phyloP scores from a whole-genome alignment of 2,113 vertebrate genomes.

The Psilopsiagon aurifrons region DNA sequence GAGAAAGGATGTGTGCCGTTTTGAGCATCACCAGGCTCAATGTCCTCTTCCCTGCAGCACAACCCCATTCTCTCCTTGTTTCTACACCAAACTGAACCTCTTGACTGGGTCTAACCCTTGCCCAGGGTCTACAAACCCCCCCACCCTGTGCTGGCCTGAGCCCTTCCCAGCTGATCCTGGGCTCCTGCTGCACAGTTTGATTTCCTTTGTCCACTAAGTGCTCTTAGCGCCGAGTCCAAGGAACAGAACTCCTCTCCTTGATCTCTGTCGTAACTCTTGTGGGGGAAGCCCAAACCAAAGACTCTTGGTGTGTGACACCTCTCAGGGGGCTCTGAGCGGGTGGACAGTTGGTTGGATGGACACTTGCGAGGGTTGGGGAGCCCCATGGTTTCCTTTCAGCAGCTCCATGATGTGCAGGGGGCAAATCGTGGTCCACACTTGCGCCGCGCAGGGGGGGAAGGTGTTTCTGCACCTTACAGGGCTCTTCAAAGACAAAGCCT shows the following conservation, averaged over 20 bases:
- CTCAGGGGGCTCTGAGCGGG: neutral
- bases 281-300: slow-evolving; percentile 1
- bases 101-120: neutral
- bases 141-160: neutral
- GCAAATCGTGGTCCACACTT: neutral
- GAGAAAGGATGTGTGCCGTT: accelerated
- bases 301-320: accelerated
- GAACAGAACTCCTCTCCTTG: neutral
- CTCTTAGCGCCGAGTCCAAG: neutral
- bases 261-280: neutral
- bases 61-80: neutral
- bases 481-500: neutral
- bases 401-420: neutral
- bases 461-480: neutral
- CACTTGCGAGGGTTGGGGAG: neutral
- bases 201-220: slow-evolving; percentile 34
- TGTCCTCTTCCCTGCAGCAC: neutral
- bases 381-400: neutral
- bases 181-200: neutral
- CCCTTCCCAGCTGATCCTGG: neutral
- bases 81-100: neutral
- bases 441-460: neutral
- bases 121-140: neutral
- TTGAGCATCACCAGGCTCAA: neutral
- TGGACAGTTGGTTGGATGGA: neutral